Conservation (phyloP, 2,888 invertebrate genomes). For the Petrolisthes cinctipes region DNA sequence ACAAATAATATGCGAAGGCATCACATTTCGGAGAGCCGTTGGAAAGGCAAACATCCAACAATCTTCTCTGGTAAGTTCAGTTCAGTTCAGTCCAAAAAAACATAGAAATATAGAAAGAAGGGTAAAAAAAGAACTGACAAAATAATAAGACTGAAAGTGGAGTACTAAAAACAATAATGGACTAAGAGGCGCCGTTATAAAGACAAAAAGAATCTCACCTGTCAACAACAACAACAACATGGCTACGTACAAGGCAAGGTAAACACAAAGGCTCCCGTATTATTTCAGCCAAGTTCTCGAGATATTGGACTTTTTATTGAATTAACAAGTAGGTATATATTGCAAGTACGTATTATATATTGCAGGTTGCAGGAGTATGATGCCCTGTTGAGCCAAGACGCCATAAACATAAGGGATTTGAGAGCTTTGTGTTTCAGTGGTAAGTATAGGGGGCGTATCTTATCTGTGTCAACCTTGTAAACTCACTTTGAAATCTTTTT, state of each 20-base stretch:
- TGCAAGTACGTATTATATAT: neutral
- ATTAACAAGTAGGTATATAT: neutral
- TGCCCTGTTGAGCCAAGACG: slow-evolving; percentile 12
- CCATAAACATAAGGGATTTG: slow-evolving; percentile 22
- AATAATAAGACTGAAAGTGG: no score
- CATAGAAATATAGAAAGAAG: no score
- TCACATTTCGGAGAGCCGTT: no score
- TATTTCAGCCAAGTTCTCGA: neutral
- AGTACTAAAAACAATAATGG: no score
- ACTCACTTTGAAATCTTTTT: no score
- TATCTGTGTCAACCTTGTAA: neutral
- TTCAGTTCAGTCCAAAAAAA: no score
- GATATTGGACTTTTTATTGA: neutral
- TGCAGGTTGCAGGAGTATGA: slow-evolving; percentile 50
- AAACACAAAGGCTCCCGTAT: slow-evolving; percentile 33
- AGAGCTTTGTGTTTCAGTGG: slow-evolving; percentile 46
- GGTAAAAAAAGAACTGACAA: no score
- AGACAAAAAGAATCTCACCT: no score
- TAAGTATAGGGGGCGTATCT: slow-evolving; percentile 37
- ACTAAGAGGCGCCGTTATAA: no score
- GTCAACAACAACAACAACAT: slow-evolving; percentile 12
- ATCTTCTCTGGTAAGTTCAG: no score
- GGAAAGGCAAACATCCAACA: no score
- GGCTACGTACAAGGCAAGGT: slow-evolving; percentile 60
- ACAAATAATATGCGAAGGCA: no score